Base-by-base conservation (phyloP, 2,888 invertebrate species). In the Elmis aenea region DNA sequence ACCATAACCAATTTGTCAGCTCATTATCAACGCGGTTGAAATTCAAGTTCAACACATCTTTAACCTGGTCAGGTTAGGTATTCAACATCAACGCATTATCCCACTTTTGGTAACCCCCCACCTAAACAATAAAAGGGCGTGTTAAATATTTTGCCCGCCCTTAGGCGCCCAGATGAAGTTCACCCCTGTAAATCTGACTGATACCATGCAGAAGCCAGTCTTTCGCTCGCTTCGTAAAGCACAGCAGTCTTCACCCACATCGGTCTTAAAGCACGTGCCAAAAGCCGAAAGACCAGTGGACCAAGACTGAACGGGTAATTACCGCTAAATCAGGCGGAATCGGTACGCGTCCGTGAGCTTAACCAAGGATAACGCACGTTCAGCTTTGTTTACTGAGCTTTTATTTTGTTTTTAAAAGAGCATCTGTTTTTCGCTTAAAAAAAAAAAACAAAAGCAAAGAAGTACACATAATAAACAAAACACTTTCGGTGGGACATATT, bases 141-240 rank as follows among this genome's bases (percentile, higher is more conserved):
- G 39, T 33, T 33, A 33, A 30, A 20, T 26, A 30, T 26, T 30
- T 16, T 45, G 37, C 48, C 41, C 56, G 61, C 56, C 63, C 61
- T 46, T 49, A 48, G 57, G 56, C 58, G 61, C 59, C 61, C 59
- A 54, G 63, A 62, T 62, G 58, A 66, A 64, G 63, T 64, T 39
- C 67, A 64, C 64, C 66, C 66, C 62, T 65, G 62, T 62, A 64
- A 64, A 58, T 60, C 63, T 62, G 61, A 64, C 56, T 66, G 66
- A 64, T 63, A 58, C 62, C 62, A 60, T 52, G 62, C 54, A 57
- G 61, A 60, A 62, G 65, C 64, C 65, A 66, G 66, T 66, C 64
- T 61, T 59, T 58, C 64, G 61, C 55, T 58, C 57, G 59, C 65
- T 62, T 59, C 62, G 64, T 59, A 60, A 64, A 61, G 61, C 61